Conservation (phyloP, 2,797 vertebrate genomes). For the Dicrostonyx torquatus region DNA sequence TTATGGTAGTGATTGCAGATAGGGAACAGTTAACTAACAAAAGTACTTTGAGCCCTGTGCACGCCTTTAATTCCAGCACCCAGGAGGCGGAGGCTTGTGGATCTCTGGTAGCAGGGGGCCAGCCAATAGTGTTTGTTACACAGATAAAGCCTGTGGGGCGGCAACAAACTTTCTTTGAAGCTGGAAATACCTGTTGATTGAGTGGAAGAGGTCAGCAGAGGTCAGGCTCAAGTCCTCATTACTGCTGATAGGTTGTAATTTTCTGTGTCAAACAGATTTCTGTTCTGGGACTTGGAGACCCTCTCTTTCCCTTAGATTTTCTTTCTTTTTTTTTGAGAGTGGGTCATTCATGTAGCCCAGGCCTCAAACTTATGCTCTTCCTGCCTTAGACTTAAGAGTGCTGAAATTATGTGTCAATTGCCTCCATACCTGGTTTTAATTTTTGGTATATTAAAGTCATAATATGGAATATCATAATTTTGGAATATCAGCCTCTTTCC, state of each 20-base stretch:
- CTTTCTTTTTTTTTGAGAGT: not conserved
- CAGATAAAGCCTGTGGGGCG: not conserved
- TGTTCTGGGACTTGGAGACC: not conserved
- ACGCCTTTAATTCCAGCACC: not conserved
- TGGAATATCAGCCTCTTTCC: conserved; percentile 7
- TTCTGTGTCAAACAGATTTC: not conserved
- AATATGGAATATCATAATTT: not conserved
- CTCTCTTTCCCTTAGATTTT: not conserved
- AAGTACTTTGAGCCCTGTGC: not conserved
- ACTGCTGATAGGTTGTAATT: not conserved
- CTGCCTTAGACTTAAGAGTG: not conserved
- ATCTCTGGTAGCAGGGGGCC: not conserved
- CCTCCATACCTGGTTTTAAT: no score
- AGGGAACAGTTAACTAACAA: not conserved
- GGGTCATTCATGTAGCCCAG: not conserved
- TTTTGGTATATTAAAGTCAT: conserved; percentile 41
- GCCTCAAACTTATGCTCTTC: not conserved
- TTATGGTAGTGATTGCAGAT: not conserved
- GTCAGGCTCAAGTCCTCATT: not conserved
- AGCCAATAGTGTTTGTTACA: not conserved
- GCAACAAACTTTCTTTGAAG: not conserved
- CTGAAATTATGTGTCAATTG: not conserved
- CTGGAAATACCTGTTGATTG: conserved; percentile 3
- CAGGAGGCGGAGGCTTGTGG: not conserved
- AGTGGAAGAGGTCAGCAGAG: not conserved